Conservation (phyloP, 2,113 vertebrate species). For the Prinia subflava region DNA sequence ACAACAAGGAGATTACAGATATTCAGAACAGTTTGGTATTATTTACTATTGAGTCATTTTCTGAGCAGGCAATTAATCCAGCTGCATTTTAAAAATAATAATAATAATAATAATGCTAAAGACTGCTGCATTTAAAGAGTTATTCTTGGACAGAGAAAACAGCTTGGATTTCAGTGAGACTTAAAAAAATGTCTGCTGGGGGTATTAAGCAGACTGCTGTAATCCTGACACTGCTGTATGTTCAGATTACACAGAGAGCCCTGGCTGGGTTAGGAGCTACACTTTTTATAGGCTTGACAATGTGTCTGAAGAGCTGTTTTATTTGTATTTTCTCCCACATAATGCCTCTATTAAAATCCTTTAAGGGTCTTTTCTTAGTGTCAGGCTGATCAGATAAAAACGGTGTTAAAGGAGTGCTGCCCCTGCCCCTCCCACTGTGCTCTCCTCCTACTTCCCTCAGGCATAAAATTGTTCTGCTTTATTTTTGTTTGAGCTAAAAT, state of each 20-base stretch:
- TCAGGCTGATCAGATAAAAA: neutral
- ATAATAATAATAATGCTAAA: neutral
- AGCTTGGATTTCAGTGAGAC: neutral
- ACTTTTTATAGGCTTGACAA: neutral
- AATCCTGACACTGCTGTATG: neutral
- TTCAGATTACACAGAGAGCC: neutral
- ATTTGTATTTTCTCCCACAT: neutral
- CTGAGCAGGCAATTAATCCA: constrained; percentile 56
- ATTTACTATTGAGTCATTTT: constrained; percentile 55
- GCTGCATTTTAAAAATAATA: neutral
- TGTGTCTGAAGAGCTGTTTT: neutral
- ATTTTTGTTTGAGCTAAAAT: neutral
- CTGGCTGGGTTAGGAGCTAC: neutral
- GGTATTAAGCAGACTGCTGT: neutral
- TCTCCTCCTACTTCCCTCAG: rapidly evolving
- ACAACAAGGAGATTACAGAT: constrained; percentile 25
- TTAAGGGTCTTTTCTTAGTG: neutral
- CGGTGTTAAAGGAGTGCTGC: neutral
- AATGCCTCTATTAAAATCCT: neutral
- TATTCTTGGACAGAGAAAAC: neutral
- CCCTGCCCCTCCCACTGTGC: neutral
- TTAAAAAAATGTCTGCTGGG: neutral
- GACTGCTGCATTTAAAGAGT: neutral
- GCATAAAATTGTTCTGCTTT: neutral
- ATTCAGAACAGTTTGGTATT: constrained; percentile 46